Percentiles rank a stretch among this genome's conserved stretches.
Conservation (phyloP, 2,797 vertebrate species). For the Lycodopsis pacificus region DNA sequence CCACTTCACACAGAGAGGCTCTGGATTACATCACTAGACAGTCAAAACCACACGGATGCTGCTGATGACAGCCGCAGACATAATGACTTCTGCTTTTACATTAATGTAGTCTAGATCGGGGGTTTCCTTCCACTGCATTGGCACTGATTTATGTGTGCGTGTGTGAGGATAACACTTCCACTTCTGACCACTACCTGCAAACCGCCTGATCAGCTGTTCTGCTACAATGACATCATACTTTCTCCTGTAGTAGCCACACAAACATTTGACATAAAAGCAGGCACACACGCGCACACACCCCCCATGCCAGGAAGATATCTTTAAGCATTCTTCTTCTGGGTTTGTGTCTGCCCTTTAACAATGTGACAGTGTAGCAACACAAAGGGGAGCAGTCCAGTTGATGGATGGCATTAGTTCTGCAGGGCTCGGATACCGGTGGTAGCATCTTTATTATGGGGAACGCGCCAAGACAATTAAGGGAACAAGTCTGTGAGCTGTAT, state of each 20-base stretch:
- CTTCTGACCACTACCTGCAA: constrained; percentile 36
- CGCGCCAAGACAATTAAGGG: constrained; percentile 36
- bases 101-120: background rate
- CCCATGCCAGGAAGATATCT: background rate
- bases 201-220: constrained; percentile 57
- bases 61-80: background rate
- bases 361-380: background rate
- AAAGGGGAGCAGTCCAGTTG: constrained; percentile 7
- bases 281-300: background rate
- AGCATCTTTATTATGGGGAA: constrained; percentile 20
- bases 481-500: constrained; percentile 29
- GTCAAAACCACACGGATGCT: background rate
- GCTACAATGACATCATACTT: constrained; percentile 52
- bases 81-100: background rate
- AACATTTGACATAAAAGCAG: constrained; percentile 6
- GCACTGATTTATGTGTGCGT: constrained; percentile 10
- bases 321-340: background rate
- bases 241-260: constrained; percentile 22
- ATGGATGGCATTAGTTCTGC: constrained; percentile 22
- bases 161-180: background rate
- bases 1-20: background rate
- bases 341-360: background rate
- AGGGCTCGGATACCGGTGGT: constrained; percentile 8
- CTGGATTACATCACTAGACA: constrained; percentile 21
- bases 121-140: constrained; percentile 11